Conservation (phyloP, 2,888 invertebrate genomes). For the Caenorhabditis sp. region DNA sequence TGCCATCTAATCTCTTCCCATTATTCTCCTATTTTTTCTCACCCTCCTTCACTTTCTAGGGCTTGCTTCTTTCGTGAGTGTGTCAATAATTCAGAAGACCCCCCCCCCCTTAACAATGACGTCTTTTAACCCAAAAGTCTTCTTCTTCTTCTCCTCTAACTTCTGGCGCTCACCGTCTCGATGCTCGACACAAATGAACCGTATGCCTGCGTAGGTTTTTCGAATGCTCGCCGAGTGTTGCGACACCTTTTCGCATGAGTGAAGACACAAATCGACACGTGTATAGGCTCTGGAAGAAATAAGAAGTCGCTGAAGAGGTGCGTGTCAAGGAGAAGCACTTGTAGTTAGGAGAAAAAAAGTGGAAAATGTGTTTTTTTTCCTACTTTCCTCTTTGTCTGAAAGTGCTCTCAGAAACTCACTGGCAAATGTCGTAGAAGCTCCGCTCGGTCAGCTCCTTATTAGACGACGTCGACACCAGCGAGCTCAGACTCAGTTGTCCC, state of each 20-base stretch:
- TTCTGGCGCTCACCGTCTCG: constrained; percentile 67
- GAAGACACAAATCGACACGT: constrained; percentile 73
- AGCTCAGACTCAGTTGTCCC: constrained; percentile 67
- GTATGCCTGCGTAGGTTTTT: constrained; percentile 76
- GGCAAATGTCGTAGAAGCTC: constrained; percentile 74
- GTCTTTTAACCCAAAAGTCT: constrained; percentile 16
- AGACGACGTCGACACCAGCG: constrained; percentile 67
- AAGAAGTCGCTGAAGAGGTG: constrained; percentile 5
- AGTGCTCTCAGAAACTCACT: constrained; percentile 63
- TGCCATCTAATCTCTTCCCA: constrained; percentile 3
- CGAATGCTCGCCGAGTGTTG: constrained; percentile 74
- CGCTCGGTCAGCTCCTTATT: constrained; percentile 70
- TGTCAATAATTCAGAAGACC: constrained; percentile 30
- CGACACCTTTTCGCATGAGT: constrained; percentile 72
- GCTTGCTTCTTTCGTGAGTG: not conserved
- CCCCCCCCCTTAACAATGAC: constrained; percentile 16
- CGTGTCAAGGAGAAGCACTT: constrained; percentile 51
- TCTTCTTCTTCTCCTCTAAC: not conserved
- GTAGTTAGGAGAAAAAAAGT: constrained; percentile 19
- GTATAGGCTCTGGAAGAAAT: constrained; percentile 73
- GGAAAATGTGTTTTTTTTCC: constrained; percentile 15
- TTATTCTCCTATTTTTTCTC: constrained; percentile 36
- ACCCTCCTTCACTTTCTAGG: not conserved
- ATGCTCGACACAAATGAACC: constrained; percentile 77
- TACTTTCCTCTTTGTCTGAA: not conserved